phyloP scores from a whole-genome alignment of 2,797 vertebrate genomes.

The Ceyx erithaca region DNA sequence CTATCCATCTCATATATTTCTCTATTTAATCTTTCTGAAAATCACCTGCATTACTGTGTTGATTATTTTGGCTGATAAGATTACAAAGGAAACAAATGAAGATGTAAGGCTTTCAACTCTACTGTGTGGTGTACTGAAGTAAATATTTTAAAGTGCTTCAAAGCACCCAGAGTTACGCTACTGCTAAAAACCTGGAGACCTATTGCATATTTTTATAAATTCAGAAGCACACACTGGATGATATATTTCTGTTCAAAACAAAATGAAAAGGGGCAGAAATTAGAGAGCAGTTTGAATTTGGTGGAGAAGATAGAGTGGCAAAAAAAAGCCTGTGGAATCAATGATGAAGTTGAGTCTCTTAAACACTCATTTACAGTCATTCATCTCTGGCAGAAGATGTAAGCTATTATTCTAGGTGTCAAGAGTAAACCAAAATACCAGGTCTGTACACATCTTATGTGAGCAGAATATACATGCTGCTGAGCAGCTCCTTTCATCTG shows the following conservation, averaged over 20 bases:
- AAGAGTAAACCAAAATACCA: background rate
- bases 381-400: constrained; percentile 52
- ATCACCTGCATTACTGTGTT: background rate
- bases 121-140: background rate
- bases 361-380: constrained; percentile 54
- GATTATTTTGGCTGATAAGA: background rate
- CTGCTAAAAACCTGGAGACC: background rate
- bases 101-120: background rate
- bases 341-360: constrained; percentile 45
- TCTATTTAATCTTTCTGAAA: background rate
- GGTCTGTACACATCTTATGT: background rate
- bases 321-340: constrained; percentile 13
- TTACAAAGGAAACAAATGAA: background rate
- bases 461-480: constrained; percentile 11
- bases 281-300: background rate
- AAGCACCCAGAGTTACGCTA: background rate
- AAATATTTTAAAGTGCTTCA: background rate
- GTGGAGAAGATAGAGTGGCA: background rate
- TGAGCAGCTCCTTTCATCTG: background rate
- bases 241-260: constrained; percentile 33
- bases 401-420: constrained; percentile 38
- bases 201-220: background rate
- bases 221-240: background rate
- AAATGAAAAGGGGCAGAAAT: constrained; percentile 23
- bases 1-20: background rate